Conservation (phyloP, 2,797 vertebrate genomes). For the Nannoperca australis region DNA sequence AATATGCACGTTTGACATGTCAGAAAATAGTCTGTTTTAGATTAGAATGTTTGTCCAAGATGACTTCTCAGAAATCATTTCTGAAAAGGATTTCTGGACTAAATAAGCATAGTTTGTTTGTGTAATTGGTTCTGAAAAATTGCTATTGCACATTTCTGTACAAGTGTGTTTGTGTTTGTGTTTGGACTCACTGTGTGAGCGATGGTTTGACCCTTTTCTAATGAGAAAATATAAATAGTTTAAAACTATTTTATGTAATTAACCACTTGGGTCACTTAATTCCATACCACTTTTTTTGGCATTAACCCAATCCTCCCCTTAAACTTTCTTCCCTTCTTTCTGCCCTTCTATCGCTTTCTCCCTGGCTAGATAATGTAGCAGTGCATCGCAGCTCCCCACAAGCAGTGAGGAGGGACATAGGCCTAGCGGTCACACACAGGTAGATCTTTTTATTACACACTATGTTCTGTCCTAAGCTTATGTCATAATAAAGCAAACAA, state of each 20-base stretch:
- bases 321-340: neutral
- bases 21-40: neutral
- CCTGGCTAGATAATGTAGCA: slow-evolving; percentile 83
- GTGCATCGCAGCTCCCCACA: slow-evolving; percentile 94
- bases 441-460: slow-evolving; percentile 51
- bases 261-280: neutral
- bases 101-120: neutral
- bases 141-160: neutral
- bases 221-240: neutral
- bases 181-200: neutral
- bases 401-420: slow-evolving; percentile 94
- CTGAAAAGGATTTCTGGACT: neutral
- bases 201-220: neutral
- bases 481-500: neutral
- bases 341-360: neutral
- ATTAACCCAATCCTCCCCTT: neutral
- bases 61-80: neutral
- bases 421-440: slow-evolving; percentile 97
- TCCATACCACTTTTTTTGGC: neutral
- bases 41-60: neutral
- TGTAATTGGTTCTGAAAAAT: neutral
- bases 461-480: neutral
- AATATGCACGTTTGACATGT: neutral
- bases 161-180: neutral
- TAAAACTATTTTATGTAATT: neutral